A percentile compares a stretch with the other conserved stretches of the same genome.
phyloP scores from a whole-genome alignment of 1,140 invertebrate species.

The Bathynomus jamesi region DNA sequence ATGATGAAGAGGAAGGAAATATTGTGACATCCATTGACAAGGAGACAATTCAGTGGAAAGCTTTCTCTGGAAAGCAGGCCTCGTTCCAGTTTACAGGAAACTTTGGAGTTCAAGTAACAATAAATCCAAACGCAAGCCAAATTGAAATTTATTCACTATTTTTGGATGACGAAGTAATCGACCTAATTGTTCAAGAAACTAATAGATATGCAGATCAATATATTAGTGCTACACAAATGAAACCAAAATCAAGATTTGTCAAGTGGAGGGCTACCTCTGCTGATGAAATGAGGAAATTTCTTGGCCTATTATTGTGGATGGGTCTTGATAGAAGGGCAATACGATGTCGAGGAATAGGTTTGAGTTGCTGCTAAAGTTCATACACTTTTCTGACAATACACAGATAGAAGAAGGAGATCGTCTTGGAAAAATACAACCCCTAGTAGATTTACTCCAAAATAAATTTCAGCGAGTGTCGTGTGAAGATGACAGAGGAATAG shows the following conservation, averaged over 20 bases:
- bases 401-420: slow-evolving; percentile 11
- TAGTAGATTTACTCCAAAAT: slow-evolving; percentile 11
- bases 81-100: background rate
- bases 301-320: slow-evolving; percentile 15
- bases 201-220: slow-evolving; percentile 17
- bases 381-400: slow-evolving; percentile 21
- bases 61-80: background rate
- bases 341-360: slow-evolving; percentile 19
- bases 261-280: slow-evolving; percentile 11
- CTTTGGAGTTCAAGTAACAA: background rate
- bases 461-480: slow-evolving; percentile 12
- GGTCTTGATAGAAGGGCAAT: slow-evolving; percentile 11
- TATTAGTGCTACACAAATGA: slow-evolving; percentile 8
- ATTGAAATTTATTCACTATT: background rate
- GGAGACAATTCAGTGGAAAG: too few relatives aligned
- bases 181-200: slow-evolving; percentile 16
- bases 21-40: too few relatives aligned
- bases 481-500: slow-evolving; percentile 12
- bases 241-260: slow-evolving; percentile 6
- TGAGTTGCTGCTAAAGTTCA: slow-evolving; percentile 14
- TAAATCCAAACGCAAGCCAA: background rate
- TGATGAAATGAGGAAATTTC: slow-evolving; percentile 16
- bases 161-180: slow-evolving; percentile 11
- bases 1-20: too few relatives aligned
- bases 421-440: slow-evolving; percentile 18